Base-by-base conservation (phyloP, 2,888 invertebrate genomes). In the Entomobrya multifasciata region DNA sequence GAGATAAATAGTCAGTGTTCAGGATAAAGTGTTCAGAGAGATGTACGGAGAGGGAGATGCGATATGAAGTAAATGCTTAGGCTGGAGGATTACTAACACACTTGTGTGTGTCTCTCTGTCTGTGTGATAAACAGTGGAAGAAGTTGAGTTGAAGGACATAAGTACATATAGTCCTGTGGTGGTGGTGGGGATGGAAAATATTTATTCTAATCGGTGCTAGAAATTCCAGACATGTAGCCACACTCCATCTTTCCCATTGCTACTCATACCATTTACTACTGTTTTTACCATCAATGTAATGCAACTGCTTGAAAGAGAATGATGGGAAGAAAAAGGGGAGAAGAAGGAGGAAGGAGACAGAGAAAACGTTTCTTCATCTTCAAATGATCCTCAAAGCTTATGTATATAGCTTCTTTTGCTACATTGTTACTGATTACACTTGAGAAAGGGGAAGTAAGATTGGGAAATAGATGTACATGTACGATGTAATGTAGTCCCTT, bases 201-300 rank as follows among this genome's bases (percentile, higher is more conserved):
- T 87, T 87, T 89, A 87, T 87, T 89, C 86, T 89, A 89, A 89
- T 87, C 87, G 89, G 86, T 86, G 86, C 86, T 87, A 87, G 87
- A 89, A 87, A 89, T 89, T 89, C 89, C 52, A 76, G 67, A 74
- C 89, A 89, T 89, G 89, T 89, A 78, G 83, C 70, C 87, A 83
- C 89, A 89, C 89, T 89, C 86, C 87, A 87, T 89, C 89, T 89
- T 86, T 86, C 80, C 80, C 86, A 76, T 77, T 87, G 80, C 81
- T 82, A 57, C 74, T 72, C 67, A 74, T 72, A 36, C 20, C 27
- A 30, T 70, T 65, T 65, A 5, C 44, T 60, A 17, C 49, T 27
- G 17, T 22, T 22, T 41, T 80, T 25, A 60, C 62, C 49, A 15
- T 17, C 17, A 25, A 25, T 13, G 22, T 44, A 55, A 11, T 44